Evolutionary conservation across 2,113 vertebrate species (phyloP).

Genomic region (Corydoras sp.): DNA sequence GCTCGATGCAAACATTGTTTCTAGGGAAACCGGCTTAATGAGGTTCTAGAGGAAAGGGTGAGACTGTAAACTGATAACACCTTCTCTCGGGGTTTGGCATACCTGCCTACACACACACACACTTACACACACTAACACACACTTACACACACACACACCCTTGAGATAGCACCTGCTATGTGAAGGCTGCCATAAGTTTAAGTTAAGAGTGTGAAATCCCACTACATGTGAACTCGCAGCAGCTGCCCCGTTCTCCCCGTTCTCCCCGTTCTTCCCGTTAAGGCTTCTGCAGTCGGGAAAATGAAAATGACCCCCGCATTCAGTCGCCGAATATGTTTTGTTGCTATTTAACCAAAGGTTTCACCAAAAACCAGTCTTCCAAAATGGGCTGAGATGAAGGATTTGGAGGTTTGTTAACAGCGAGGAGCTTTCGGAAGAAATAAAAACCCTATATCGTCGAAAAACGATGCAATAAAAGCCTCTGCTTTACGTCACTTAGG

Average conservation of each 20-base stretch:
- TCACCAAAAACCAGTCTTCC: too few relatives aligned
- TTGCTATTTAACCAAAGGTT: too few relatives aligned
- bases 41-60: constrained; percentile 31
- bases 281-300: constrained; percentile 25
- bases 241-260: constrained; percentile 37
- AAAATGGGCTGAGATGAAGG: too few relatives aligned
- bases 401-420: constrained; percentile 40
- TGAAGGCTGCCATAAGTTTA: constrained; percentile 39
- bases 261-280: too few relatives aligned
- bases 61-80: constrained; percentile 44
- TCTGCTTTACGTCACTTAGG: constrained; percentile 48
- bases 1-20: constrained; percentile 42
- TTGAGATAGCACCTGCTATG: constrained; percentile 49
- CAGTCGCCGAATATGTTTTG: too few relatives aligned
- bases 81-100: constrained; percentile 32
- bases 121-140: constrained; percentile 5
- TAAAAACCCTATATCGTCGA: constrained; percentile 10
- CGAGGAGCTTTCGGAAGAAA: constrained; percentile 37
- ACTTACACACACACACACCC: constrained; percentile 11
- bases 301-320: too few relatives aligned
- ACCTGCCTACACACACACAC: constrained; percentile 30
- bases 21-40: constrained; percentile 43
- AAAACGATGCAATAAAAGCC: constrained; percentile 57
- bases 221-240: constrained; percentile 49
- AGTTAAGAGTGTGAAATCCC: constrained; percentile 53